These are phyloP conservation scores for Suricata suricatta DNA, from an alignment of 2,113 vertebrate genomes.

Conservation along the genomic window DNA sequence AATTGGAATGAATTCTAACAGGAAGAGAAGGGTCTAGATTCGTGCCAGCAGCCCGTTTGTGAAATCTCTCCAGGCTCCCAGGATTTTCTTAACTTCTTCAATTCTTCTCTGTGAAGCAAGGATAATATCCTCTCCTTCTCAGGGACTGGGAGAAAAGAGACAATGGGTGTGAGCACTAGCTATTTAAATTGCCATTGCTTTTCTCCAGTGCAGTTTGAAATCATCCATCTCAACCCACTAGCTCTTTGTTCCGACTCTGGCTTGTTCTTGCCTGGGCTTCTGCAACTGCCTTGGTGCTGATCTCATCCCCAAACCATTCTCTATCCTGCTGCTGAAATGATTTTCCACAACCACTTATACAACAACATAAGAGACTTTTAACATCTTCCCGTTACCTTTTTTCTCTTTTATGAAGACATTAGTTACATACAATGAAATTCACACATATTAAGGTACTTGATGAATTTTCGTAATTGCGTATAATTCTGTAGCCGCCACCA, in stretches of 20 bases:
- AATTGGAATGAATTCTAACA: neutral
- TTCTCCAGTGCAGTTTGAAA: neutral
- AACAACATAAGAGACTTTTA: neutral
- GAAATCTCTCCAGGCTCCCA: neutral
- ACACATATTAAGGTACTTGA: neutral
- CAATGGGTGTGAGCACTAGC: neutral
- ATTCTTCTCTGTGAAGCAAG: neutral
- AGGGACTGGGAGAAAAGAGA: neutral
- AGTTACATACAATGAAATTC: neutral
- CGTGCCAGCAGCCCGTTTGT: neutral
- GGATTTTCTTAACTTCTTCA: neutral
- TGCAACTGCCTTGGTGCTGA: neutral
- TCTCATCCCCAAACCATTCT: slow-evolving; percentile 42
- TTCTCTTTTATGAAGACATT: neutral
- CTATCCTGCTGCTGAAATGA: neutral
- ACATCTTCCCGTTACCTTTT: neutral
- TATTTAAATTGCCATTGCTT: neutral
- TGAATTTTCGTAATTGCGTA: neutral
- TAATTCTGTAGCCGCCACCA: neutral
- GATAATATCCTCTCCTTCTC: neutral
- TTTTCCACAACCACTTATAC: neutral
- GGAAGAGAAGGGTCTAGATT: neutral
- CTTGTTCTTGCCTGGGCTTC: neutral
- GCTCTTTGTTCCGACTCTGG: neutral
- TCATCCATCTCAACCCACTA: neutral